Evolutionary conservation across 2,797 vertebrate genomes (phyloP).

Genomic region (Helostoma temminkii): DNA sequence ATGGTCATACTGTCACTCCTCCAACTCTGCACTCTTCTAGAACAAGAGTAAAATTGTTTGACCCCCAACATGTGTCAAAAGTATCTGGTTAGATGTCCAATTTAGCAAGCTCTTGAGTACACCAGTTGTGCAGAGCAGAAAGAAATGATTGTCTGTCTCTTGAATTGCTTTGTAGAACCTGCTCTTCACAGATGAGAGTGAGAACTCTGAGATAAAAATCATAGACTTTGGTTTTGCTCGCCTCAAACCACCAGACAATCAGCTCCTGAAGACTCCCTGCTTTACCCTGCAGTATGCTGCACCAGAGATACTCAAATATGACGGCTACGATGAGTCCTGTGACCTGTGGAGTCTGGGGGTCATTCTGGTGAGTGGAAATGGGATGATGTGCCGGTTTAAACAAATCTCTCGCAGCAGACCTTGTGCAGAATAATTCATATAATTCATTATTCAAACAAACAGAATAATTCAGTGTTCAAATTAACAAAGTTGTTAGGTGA

Average conservation of each 20-base stretch:
- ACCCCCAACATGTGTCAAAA: slow-evolving; percentile 59
- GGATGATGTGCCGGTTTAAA: slow-evolving; percentile 13
- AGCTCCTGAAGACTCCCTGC: slow-evolving; percentile 97
- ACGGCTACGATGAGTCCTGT: slow-evolving; percentile 97
- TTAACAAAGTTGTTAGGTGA: neutral
- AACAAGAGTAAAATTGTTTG: slow-evolving; percentile 64
- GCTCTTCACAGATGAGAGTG: slow-evolving; percentile 95
- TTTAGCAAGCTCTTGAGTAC: slow-evolving; percentile 56
- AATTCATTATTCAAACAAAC: slow-evolving; percentile 39
- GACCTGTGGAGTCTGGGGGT: slow-evolving; percentile 99
- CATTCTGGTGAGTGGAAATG: slow-evolving; percentile 90
- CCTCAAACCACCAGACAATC: slow-evolving; percentile 98
- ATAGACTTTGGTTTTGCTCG: slow-evolving; percentile 99
- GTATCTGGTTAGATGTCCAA: slow-evolving; percentile 61
- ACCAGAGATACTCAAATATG: slow-evolving; percentile 95
- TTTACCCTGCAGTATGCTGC: slow-evolving; percentile 99
- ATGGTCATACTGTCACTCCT: slow-evolving; percentile 38
- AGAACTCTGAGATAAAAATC: slow-evolving; percentile 98
- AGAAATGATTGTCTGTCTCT: slow-evolving; percentile 70
- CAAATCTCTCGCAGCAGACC: neutral
- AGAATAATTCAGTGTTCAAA: slow-evolving; percentile 27
- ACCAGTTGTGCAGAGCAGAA: slow-evolving; percentile 41
- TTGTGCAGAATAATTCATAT: slow-evolving; percentile 17
- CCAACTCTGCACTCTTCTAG: slow-evolving; percentile 58
- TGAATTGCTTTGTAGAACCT: slow-evolving; percentile 88